Conservation (phyloP, 2,113 vertebrate species). For the Neolamprologus cancellatus region DNA sequence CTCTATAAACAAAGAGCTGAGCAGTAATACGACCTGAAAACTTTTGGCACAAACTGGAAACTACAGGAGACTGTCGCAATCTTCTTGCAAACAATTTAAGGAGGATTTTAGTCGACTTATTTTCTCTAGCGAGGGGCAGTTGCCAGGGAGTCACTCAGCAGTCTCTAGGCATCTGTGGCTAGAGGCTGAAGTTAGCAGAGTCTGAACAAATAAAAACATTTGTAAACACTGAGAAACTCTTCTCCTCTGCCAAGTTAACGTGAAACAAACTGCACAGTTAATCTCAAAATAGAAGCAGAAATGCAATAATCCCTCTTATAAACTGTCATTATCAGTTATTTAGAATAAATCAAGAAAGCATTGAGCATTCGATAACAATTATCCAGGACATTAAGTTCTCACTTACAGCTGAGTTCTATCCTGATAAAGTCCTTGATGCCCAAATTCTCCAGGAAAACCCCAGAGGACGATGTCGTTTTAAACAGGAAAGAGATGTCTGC, state of each 20-base stretch:
- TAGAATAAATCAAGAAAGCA: neutral
- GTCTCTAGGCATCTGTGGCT: neutral
- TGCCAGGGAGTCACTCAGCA: neutral
- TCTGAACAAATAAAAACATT: neutral
- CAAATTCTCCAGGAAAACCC: conserved; percentile 93
- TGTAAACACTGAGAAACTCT: neutral
- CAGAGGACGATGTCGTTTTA: conserved; percentile 88
- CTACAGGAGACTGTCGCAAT: neutral
- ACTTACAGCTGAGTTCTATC: conserved; percentile 92
- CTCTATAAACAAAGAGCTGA: neutral
- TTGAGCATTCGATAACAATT: neutral
- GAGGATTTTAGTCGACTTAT: neutral
- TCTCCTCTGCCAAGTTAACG: neutral
- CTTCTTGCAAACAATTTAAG: neutral
- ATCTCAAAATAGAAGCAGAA: neutral
- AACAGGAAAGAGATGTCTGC: conserved; percentile 95
- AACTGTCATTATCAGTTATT: neutral
- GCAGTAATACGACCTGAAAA: neutral
- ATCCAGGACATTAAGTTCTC: neutral
- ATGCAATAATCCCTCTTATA: neutral
- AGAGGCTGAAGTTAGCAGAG: neutral
- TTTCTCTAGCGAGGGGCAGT: neutral
- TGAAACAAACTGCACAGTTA: neutral
- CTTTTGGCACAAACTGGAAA: neutral
- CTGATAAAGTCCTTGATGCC: conserved; percentile 96